Conservation (phyloP, 2,797 vertebrate species). For the Echiichthys vipera region DNA sequence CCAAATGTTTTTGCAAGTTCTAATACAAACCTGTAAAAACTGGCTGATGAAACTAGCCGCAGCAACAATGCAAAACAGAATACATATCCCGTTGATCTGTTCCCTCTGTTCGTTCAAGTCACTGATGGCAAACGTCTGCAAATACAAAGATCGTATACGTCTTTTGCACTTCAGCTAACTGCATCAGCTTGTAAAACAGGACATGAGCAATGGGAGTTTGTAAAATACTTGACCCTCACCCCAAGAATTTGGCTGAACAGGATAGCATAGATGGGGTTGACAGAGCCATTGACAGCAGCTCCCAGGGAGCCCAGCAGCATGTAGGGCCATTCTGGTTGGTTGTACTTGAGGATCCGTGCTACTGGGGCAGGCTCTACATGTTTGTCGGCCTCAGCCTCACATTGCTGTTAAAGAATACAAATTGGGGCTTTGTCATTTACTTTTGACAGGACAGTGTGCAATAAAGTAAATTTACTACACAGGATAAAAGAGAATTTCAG, state of each 20-base stretch:
- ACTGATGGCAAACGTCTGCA: slow-evolving; percentile 86
- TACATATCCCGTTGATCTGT: slow-evolving; percentile 82
- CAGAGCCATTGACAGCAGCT: slow-evolving; percentile 84
- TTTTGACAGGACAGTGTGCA: background rate
- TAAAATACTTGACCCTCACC: slow-evolving; percentile 66
- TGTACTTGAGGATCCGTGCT: slow-evolving; percentile 86
- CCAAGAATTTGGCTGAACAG: slow-evolving; percentile 89
- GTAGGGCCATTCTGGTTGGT: slow-evolving; percentile 87
- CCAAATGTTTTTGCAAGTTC: background rate
- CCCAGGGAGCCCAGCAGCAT: slow-evolving; percentile 86
- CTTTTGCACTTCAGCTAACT: background rate
- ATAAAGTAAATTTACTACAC: background rate
- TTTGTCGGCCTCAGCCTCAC: slow-evolving; percentile 52
- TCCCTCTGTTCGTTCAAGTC: slow-evolving; percentile 77
- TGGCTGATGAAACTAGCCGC: slow-evolving; percentile 82
- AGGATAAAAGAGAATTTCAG: background rate
- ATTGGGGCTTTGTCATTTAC: background rate
- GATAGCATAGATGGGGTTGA: slow-evolving; percentile 85
- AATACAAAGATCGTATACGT: slow-evolving; percentile 23
- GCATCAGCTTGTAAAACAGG: background rate
- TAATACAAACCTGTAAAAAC: slow-evolving; percentile 84
- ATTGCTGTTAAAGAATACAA: slow-evolving; percentile 40
- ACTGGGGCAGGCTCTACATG: slow-evolving; percentile 76
- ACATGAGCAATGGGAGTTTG: background rate
- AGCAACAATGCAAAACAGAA: slow-evolving; percentile 84